A percentile compares a stretch with the other conserved stretches of the same genome.
phyloP scores from a whole-genome alignment of 2,113 vertebrate genomes.

The Neofelis nebulosa region DNA sequence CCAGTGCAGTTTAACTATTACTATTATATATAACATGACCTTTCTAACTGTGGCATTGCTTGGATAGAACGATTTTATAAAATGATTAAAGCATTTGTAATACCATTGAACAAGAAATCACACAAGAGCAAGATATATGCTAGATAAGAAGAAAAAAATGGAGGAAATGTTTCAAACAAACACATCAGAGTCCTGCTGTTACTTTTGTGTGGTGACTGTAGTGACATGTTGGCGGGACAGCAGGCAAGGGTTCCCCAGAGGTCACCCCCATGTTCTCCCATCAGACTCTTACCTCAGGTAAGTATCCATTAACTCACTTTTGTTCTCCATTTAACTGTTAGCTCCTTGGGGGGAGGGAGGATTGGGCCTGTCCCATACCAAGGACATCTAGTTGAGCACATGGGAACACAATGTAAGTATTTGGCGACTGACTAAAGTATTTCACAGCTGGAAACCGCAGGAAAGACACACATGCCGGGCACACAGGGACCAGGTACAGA shows the following conservation, averaged over 20 bases:
- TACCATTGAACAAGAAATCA: background rate
- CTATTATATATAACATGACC: background rate
- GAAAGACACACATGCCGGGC: background rate
- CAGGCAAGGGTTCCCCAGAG: fast-evolving
- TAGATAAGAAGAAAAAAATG: background rate
- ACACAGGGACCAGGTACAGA: background rate
- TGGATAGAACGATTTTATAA: background rate
- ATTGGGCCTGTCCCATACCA: background rate
- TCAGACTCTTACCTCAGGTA: fast-evolving
- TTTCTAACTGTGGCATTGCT: background rate
- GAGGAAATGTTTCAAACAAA: background rate
- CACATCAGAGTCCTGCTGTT: background rate
- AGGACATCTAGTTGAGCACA: too few relatives aligned
- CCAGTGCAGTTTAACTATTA: background rate
- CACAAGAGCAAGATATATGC: too few relatives aligned
- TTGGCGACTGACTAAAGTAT: background rate
- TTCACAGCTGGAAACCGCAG: background rate
- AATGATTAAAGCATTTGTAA: background rate
- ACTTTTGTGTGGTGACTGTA: background rate
- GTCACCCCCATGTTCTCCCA: fast-evolving
- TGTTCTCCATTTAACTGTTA: background rate
- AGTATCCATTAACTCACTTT: background rate
- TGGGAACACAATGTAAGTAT: background rate
- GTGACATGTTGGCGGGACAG: background rate
- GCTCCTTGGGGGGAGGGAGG: background rate